Base-by-base conservation (phyloP, 1,140 invertebrate genomes). In the Caenorhabditis briggsae region DNA sequence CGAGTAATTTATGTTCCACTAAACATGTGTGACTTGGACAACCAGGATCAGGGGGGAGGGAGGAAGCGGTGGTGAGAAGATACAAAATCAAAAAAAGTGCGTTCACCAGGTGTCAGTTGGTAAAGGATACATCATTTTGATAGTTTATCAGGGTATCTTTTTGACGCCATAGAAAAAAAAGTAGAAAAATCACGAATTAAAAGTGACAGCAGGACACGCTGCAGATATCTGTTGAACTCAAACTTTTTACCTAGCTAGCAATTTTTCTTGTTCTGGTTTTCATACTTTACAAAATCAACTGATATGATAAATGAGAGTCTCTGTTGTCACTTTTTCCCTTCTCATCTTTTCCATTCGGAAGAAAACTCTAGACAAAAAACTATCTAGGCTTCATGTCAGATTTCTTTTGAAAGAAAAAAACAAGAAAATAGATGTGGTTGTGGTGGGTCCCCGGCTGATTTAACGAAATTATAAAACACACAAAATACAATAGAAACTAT, bases 401-500 rank as follows among this genome's bases (percentile, higher is more conserved):
- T 23, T 50, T 50, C 20, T 20, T 33, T 33, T 33, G 33, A n/a
- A 50, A 78, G 50, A 23, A 78, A 53, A 14, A 50, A 78, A 78
- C n/a, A 78, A 50, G 46, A 78, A 78, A 78, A 78, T 78, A 78
- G 8, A 78, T 78, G 70, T 78, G 70, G 70, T 78, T 78, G 70
- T 78, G 70, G 70, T 53, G 70, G 50, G 70, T n/a, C 46, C 11
- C 25, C 43, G 20, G 46, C 65, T 50, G 70, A 50, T 78, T 78
- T 78, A 78, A 78, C 70, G 46, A 23, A 78, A 78, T 78, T 78
- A 78, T 78, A 78, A 78, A 78, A 48, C 46, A 43, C 46, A 12
- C 70, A 50, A 78, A 78, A 78, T 78, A 78, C 70, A 78, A 78
- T 78, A 78, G 70, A 78, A 78, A 78, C 70, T 78, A 78, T 78